These are phyloP conservation scores for Gnathonemus longibarbis DNA, from an alignment of 2,113 vertebrate genomes.

Conservation along the genomic window DNA sequence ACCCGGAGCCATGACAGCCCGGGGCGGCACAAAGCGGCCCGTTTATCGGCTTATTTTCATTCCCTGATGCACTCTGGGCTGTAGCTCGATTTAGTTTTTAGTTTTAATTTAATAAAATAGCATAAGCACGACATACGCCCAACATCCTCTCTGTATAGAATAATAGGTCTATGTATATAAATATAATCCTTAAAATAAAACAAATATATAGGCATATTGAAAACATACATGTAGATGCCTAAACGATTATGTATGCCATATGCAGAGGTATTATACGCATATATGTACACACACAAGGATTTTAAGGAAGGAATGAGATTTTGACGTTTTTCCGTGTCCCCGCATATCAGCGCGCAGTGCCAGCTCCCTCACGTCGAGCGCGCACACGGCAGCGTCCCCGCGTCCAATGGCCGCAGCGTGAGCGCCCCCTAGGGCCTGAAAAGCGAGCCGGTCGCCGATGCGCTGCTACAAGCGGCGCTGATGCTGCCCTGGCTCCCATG, in stretches of 20 bases:
- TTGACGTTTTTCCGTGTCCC: not conserved
- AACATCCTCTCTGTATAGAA: not conserved
- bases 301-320: not conserved
- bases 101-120: not conserved
- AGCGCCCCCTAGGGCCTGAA: conserved; percentile 39
- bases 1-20: not conserved
- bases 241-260: not conserved
- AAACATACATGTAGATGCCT: not conserved
- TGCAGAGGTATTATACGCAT: not conserved
- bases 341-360: not conserved
- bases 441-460: conserved; percentile 44
- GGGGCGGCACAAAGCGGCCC: not conserved
- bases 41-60: not conserved
- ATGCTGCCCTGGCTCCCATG: conserved; percentile 42
- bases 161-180: not conserved
- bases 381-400: not conserved
- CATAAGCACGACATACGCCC: not conserved
- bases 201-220: not conserved
- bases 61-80: not conserved
- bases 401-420: conserved; percentile 34
- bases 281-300: not conserved
- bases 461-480: conserved; percentile 39
- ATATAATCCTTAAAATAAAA: not conserved
- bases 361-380: not conserved
- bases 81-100: not conserved